Conservation (phyloP, 2,797 vertebrate species). For the Mormyrops boulengeri region DNA sequence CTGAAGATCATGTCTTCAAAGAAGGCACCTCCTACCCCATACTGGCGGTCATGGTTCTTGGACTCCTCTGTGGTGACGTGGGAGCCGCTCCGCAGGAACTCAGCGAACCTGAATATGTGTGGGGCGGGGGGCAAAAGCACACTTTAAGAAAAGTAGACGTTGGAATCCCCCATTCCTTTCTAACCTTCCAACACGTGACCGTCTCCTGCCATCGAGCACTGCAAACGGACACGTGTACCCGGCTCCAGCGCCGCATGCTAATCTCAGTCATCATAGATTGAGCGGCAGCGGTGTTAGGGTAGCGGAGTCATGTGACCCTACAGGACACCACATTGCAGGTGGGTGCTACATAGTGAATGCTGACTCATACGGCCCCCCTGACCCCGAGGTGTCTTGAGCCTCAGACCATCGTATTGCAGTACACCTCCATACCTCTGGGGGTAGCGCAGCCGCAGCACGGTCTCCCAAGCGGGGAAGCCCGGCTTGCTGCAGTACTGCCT, state of each 20-base stretch:
- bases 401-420: neutral
- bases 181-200: neutral
- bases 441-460: slow-evolving; percentile 49
- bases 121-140: neutral
- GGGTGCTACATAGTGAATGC: neutral
- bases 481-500: slow-evolving; percentile 39
- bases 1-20: slow-evolving; percentile 59
- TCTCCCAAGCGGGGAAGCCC: slow-evolving; percentile 67
- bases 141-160: neutral
- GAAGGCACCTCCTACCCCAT: slow-evolving; percentile 55
- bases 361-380: neutral
- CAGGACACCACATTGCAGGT: neutral
- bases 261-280: neutral
- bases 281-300: neutral
- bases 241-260: neutral
- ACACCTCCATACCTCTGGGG: slow-evolving; percentile 49
- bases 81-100: slow-evolving; percentile 60
- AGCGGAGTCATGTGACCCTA: neutral
- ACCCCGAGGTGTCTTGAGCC: neutral
- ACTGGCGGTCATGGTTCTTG: slow-evolving; percentile 42
- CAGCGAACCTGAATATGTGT: slow-evolving; percentile 62
- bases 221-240: neutral
- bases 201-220: neutral
- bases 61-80: slow-evolving; percentile 62
- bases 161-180: neutral